Percentiles rank a stretch among this genome's conserved stretches.
Conservation (phyloP, 2,113 vertebrate genomes). For the Peromyscus maniculatus region DNA sequence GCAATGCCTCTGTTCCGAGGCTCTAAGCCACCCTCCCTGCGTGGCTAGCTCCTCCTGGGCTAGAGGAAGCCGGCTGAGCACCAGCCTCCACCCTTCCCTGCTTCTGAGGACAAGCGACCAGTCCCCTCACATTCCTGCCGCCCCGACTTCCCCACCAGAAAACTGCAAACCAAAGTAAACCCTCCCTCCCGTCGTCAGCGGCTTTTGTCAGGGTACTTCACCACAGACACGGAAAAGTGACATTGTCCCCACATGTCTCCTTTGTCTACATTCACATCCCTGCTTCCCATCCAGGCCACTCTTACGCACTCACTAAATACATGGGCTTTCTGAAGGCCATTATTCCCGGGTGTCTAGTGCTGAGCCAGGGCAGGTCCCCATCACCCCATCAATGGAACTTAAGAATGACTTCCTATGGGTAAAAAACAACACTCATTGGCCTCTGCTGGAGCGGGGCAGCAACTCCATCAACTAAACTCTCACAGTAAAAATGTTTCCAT, state of each 20-base stretch:
- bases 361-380: neutral
- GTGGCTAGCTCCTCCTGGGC: neutral
- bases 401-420: neutral
- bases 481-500: neutral
- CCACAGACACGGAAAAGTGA: neutral
- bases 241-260: neutral
- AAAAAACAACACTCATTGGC: neutral
- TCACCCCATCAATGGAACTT: neutral
- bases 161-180: neutral
- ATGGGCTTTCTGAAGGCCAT: neutral
- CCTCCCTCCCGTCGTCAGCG: neutral
- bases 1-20: neutral
- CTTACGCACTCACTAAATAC: neutral
- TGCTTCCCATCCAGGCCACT: neutral
- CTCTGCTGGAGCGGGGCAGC: neutral
- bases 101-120: neutral
- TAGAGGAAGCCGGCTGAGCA: neutral
- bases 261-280: neutral
- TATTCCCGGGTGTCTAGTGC: neutral
- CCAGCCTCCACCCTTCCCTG: too few species aligned
- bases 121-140: neutral
- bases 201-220: neutral
- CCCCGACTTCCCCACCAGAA: neutral
- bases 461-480: neutral
- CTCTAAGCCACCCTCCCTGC: neutral